These are phyloP conservation scores for Drosophila simulans DNA, from an alignment of 1,140 invertebrate species.

Conservation along the genomic window DNA sequence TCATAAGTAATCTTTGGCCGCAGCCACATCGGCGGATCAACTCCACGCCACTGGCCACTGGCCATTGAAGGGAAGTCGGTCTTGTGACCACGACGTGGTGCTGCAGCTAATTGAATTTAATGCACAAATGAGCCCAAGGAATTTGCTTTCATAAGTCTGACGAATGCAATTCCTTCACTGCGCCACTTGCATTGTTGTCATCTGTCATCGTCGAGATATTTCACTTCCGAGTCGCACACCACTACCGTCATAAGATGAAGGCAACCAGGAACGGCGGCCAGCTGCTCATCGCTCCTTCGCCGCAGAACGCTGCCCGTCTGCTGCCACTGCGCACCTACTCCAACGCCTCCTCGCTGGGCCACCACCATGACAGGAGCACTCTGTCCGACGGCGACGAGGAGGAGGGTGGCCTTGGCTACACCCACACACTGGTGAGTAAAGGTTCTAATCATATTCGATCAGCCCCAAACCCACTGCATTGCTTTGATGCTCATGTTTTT, in stretches of 20 bases:
- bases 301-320: constrained; percentile 18
- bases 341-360: constrained; percentile 71
- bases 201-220: constrained; percentile 18
- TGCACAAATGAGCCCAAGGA: constrained; percentile 65
- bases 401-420: constrained; percentile 89
- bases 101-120: constrained; percentile 79
- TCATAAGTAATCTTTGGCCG: constrained; percentile 40
- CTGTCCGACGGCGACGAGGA: constrained; percentile 85
- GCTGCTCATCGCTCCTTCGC: constrained; percentile 62
- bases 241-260: constrained; percentile 52
- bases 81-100: constrained; percentile 61
- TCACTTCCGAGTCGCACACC: constrained; percentile 36
- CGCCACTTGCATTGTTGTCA: constrained; percentile 31
- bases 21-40: constrained; percentile 33
- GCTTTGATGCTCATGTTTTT: no score
- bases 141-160: constrained; percentile 56
- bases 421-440: constrained; percentile 92
- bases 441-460: no score
- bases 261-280: constrained; percentile 59
- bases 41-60: constrained; percentile 18
- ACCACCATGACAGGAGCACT: constrained; percentile 40
- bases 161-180: constrained; percentile 29
- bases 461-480: no score
- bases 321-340: constrained; percentile 66
- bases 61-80: constrained; percentile 61